Base-by-base conservation (phyloP, 2,113 vertebrate species). In the Notarius quadriscutis region DNA sequence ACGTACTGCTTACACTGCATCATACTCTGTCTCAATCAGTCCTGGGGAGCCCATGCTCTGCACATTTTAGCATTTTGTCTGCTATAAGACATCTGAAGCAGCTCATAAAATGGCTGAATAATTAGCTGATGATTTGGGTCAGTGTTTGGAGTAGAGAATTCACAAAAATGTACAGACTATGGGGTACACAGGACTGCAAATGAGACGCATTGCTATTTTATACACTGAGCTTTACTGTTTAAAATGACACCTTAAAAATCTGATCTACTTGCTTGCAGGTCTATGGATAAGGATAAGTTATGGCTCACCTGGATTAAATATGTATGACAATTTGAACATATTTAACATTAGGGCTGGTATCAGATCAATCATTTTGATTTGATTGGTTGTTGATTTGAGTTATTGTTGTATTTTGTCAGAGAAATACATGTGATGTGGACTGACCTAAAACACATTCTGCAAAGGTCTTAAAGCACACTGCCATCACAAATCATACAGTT, bases 1-100 rank as follows among this genome's bases (percentile, higher is more conserved):
- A 89, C 55, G 48, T 60, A 86, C 41, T 17, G 48, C 27, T 34
- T 79, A 48, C 69, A 67, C 22, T 53, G 63, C 63, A 84, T 84
- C 63, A 67, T 53, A 55, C 48, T 71, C 48, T 30, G 14, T 20
- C 25, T 83, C 48, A 67, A 18, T 67, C 81, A 27, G 63, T 84
- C 65, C n/a, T 51, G 62, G 82, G 82, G 58, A 81, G 79, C 57
- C 79, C 30, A 48, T 48, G 34, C 14, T 10, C 27, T 34, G 55
- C 18, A 58, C 27, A 34, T 58, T 60, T 80, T 14, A 62, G 18
- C 25, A 48, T 57, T 27, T 55, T 57, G 14, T 7, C 75, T 55
- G 6, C 50, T 17, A 79, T 22, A 79, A 55, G 1, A 41, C 53
- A 79, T 81, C 57, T 41, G 22, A 41, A 41, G 62, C 30, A 62